A percentile compares a stretch with the other conserved stretches of the same genome.
Conservation (phyloP, 2,113 vertebrate genomes). For the Corydoras maculifer region DNA sequence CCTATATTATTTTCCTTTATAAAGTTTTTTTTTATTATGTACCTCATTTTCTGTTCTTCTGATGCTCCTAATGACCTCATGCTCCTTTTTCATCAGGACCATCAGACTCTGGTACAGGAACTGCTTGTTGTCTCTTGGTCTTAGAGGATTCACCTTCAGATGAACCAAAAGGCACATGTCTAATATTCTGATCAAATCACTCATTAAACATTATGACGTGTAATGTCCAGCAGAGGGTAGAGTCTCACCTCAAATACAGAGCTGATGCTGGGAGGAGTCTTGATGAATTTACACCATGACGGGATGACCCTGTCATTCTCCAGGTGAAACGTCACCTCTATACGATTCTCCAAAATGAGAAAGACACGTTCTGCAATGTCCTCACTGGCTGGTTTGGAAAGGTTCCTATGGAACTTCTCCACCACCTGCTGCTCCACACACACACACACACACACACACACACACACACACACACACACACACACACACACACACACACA, state of each 20-base stretch:
- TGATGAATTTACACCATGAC: conserved; percentile 68
- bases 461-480: no score
- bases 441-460: conserved; percentile 3
- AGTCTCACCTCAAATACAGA: conserved; percentile 67
- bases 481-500: no score
- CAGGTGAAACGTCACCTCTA: conserved; percentile 75
- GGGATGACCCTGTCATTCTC: conserved; percentile 64
- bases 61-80: conserved; percentile 50
- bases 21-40: background rate
- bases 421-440: conserved; percentile 68
- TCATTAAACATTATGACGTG: background rate
- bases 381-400: conserved; percentile 62
- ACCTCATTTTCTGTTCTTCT: conserved; percentile 63
- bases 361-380: conserved; percentile 78
- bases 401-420: conserved; percentile 77
- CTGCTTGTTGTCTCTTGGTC: conserved; percentile 56
- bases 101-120: conserved; percentile 61
- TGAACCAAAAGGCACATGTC: conserved; percentile 8
- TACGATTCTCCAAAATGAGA: conserved; percentile 55
- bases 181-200: background rate
- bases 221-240: no score
- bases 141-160: conserved; percentile 66
- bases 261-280: conserved; percentile 58
- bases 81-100: conserved; percentile 62
- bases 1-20: no score